Evolutionary conservation across 2,113 vertebrate species (phyloP).

Genomic region (Saccopteryx bilineata): DNA sequence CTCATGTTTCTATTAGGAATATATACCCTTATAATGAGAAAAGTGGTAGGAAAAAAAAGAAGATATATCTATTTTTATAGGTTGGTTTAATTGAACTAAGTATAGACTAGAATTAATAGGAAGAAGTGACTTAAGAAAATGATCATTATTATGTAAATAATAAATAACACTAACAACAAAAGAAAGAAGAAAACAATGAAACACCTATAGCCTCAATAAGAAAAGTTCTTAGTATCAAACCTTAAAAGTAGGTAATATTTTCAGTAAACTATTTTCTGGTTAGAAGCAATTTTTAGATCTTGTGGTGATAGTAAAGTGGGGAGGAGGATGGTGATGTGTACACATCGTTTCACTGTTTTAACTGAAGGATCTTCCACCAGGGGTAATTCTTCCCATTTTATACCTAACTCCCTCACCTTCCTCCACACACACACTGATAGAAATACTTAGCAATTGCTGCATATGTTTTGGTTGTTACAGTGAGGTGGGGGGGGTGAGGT

Average conservation of each 20-base stretch:
- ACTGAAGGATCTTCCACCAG: not conserved
- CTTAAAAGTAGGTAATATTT: not conserved
- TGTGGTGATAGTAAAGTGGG: not conserved
- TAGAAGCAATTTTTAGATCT: not conserved
- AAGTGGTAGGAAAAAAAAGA: not conserved
- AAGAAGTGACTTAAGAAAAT: not conserved
- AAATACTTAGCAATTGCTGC: not conserved
- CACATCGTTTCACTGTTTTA: not conserved
- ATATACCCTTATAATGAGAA: not conserved
- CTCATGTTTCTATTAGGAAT: not conserved
- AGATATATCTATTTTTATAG: not conserved
- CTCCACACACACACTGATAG: not conserved
- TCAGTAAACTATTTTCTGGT: not conserved
- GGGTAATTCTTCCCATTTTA: not conserved
- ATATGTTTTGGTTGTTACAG: not conserved
- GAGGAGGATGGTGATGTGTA: not conserved
- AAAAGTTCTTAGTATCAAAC: not conserved
- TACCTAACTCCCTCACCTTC: not conserved
- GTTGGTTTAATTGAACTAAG: not conserved
- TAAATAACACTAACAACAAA: not conserved
- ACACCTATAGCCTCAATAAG: not conserved
- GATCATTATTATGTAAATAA: not conserved
- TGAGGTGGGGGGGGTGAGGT: accelerated
- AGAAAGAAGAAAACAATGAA: not conserved
- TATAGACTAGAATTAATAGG: not conserved